Evolutionary conservation across 2,888 invertebrate species (phyloP).

Genomic region (Plebejus melissa): DNA sequence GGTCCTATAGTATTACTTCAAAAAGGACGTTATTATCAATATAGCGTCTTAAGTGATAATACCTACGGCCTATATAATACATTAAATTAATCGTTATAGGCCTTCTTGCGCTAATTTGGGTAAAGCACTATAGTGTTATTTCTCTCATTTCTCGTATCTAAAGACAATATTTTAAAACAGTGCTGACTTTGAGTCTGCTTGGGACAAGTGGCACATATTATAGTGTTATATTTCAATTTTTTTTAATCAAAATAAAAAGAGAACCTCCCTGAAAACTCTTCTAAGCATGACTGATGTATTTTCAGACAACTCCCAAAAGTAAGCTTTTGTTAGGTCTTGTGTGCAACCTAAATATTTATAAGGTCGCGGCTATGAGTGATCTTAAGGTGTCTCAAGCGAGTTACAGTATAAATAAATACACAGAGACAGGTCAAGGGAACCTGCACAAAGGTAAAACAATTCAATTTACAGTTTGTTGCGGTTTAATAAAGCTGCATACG

Average conservation of each 20-base stretch:
- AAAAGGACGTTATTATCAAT: too few species aligned
- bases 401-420: slow-evolving; percentile 21
- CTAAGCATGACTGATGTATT: neutral
- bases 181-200: too few species aligned
- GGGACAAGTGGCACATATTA: neutral
- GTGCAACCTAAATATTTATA: slow-evolving; percentile 19
- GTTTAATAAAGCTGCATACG: neutral
- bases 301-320: neutral
- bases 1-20: too few species aligned
- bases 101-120: neutral
- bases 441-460: neutral
- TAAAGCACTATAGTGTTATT: neutral
- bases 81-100: neutral
- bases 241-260: neutral
- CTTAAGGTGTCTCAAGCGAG: slow-evolving; percentile 4
- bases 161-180: too few species aligned
- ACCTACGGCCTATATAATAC: neutral
- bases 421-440: slow-evolving; percentile 9
- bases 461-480: neutral
- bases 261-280: neutral
- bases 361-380: neutral
- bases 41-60: too few species aligned
- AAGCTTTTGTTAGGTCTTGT: neutral
- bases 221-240: neutral
- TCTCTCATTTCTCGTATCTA: neutral